Evolutionary conservation across 1,140 invertebrate species (phyloP).

Genomic region (Goniozus legneri): DNA sequence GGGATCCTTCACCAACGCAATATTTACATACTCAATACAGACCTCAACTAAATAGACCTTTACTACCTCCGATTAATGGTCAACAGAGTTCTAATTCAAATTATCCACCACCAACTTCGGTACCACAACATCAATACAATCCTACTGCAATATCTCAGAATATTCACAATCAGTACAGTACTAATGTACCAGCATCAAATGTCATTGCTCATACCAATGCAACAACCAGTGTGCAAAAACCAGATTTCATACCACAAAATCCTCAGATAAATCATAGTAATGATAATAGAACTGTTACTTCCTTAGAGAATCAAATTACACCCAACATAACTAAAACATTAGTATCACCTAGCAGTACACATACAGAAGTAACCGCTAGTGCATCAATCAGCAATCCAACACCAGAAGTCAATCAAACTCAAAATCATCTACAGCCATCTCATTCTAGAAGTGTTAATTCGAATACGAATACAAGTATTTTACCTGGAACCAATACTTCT

Average conservation of each 20-base stretch:
- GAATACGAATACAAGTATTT: neutral
- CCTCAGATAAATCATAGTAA: too few species aligned
- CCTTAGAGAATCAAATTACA: too few species aligned
- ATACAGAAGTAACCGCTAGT: neutral
- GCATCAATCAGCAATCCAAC: neutral
- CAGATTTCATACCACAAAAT: too few species aligned
- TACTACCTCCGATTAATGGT: constrained; percentile 37
- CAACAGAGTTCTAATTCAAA: constrained; percentile 22
- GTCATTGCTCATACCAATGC: too few species aligned
- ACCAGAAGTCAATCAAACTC: neutral
- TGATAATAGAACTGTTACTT: too few species aligned
- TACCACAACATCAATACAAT: constrained; percentile 4
- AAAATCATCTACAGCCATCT: neutral
- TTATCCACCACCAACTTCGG: neutral
- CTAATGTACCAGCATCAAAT: neutral
- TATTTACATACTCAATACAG: constrained; percentile 41
- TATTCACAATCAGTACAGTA: constrained; percentile 4
- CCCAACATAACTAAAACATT: neutral
- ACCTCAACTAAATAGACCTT: constrained; percentile 30
- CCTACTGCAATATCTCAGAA: constrained; percentile 4
- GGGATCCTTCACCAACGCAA: constrained; percentile 46
- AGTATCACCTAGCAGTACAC: neutral
- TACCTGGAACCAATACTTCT: neutral
- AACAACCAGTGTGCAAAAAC: too few species aligned
- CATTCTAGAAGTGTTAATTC: too few species aligned